Conservation (phyloP, 2,888 invertebrate species). For the Agrotis exclamationis region DNA sequence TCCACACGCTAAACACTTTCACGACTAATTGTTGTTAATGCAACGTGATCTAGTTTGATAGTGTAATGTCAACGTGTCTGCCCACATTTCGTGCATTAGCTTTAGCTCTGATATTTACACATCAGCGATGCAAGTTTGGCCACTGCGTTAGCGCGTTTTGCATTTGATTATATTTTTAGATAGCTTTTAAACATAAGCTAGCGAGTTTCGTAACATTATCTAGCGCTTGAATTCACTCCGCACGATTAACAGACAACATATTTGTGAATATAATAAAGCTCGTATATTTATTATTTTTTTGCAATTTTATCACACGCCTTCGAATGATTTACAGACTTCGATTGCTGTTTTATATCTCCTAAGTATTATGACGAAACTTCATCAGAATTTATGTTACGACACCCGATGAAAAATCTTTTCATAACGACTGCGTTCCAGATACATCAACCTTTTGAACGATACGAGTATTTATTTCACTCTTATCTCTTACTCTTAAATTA, state of each 20-base stretch:
- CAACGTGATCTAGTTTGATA: slow-evolving; percentile 80
- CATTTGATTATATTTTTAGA: slow-evolving; percentile 77
- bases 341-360: slow-evolving; percentile 50
- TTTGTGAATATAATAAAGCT: slow-evolving; percentile 50
- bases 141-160: slow-evolving; percentile 82
- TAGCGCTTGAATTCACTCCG: slow-evolving; percentile 54
- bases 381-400: slow-evolving; percentile 40
- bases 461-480: slow-evolving; percentile 44
- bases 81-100: slow-evolving; percentile 78
- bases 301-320: slow-evolving; percentile 39
- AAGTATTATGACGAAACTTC: slow-evolving; percentile 50
- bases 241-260: slow-evolving; percentile 31
- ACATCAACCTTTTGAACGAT: slow-evolving; percentile 48
- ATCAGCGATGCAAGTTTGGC: slow-evolving; percentile 69
- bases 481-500: slow-evolving; percentile 13
- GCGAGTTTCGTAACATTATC: slow-evolving; percentile 63
- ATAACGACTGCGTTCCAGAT: slow-evolving; percentile 56
- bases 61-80: slow-evolving; percentile 87
- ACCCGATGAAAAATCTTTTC: slow-evolving; percentile 59
- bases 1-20: slow-evolving; percentile 82
- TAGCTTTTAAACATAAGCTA: slow-evolving; percentile 61
- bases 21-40: slow-evolving; percentile 84
- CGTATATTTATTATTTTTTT: slow-evolving; percentile 46
- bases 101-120: slow-evolving; percentile 78
- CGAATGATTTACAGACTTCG: slow-evolving; percentile 54